Evolutionary conservation across 2,797 vertebrate genomes (phyloP).

Genomic region (Rhincodon typus): DNA sequence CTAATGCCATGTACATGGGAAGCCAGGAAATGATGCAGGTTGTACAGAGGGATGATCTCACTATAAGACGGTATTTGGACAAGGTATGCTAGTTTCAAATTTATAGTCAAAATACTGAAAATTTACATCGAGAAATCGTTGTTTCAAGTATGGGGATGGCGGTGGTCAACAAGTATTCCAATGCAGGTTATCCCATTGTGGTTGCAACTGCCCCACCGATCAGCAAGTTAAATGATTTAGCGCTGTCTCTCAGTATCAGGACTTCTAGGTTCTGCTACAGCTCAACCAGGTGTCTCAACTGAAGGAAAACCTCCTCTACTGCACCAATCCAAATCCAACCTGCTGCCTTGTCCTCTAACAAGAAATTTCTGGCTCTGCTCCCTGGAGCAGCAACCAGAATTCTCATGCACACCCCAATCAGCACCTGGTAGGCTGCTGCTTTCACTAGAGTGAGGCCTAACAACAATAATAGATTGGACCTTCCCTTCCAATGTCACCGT

Average conservation of each 20-base stretch:
- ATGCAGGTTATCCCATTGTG: neutral
- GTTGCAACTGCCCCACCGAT: neutral
- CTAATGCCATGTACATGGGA: constrained; percentile 80
- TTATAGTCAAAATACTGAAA: neutral
- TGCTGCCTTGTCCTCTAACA: neutral
- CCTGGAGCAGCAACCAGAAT: neutral
- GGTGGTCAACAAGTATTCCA: neutral
- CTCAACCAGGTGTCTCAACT: neutral
- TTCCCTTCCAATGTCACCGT: neutral
- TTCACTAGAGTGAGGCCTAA: neutral
- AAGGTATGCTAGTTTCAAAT: constrained; percentile 65
- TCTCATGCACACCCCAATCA: neutral
- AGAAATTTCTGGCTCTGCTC: neutral
- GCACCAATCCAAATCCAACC: neutral
- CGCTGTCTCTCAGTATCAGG: neutral
- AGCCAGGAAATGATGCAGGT: constrained; percentile 83
- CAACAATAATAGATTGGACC: neutral
- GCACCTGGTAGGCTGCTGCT: neutral
- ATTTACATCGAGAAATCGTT: neutral
- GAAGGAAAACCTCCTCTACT: neutral
- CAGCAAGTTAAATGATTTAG: neutral
- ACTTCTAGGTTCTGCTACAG: neutral
- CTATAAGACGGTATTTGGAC: constrained; percentile 69
- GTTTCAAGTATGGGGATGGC: neutral
- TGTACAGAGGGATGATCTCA: constrained; percentile 70